A percentile compares a stretch with the other conserved stretches of the same genome.
Conservation (phyloP, 2,797 vertebrate species). For the Steatocranus sp. region DNA sequence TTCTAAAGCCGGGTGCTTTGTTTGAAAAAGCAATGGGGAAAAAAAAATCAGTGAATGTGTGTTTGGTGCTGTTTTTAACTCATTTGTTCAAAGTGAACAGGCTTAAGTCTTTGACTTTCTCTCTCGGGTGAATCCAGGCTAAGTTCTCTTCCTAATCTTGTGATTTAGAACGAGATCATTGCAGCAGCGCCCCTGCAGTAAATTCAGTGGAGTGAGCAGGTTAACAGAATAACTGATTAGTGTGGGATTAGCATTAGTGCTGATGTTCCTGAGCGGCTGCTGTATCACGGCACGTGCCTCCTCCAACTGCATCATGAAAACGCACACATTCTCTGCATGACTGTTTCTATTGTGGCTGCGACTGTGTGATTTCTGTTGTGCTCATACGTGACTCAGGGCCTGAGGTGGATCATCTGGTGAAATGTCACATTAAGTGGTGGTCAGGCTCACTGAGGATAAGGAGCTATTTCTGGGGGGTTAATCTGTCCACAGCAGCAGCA, state of each 20-base stretch:
- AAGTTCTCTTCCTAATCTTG: conserved; percentile 9
- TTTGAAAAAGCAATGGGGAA: not conserved
- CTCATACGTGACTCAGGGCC: not conserved
- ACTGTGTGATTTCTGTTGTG: not conserved
- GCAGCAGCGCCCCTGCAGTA: not conserved
- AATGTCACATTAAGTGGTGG: conserved; percentile 1
- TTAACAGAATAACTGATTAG: conserved; percentile 32
- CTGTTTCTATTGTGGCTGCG: not conserved
- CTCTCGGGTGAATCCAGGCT: not conserved
- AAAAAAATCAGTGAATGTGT: too few relatives aligned
- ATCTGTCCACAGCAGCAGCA: conserved; percentile 30
- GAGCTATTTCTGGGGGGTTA: conserved; percentile 47
- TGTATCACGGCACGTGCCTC: not conserved
- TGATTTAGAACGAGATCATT: conserved; percentile 11
- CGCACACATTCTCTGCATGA: too few relatives aligned
- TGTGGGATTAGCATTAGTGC: conserved; percentile 7
- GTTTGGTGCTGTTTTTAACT: not conserved
- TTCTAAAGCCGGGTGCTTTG: not conserved
- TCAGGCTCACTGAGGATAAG: conserved; percentile 42
- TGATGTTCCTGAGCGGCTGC: not conserved
- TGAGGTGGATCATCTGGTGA: not conserved
- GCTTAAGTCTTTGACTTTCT: not conserved
- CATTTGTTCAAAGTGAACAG: not conserved
- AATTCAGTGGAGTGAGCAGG: not conserved
- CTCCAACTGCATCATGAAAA: not conserved